Evolutionary conservation across 2,888 invertebrate genomes (phyloP), one percentile per base, ranked within the genome.

Genomic region (Drosophila neotestacea): DNA sequence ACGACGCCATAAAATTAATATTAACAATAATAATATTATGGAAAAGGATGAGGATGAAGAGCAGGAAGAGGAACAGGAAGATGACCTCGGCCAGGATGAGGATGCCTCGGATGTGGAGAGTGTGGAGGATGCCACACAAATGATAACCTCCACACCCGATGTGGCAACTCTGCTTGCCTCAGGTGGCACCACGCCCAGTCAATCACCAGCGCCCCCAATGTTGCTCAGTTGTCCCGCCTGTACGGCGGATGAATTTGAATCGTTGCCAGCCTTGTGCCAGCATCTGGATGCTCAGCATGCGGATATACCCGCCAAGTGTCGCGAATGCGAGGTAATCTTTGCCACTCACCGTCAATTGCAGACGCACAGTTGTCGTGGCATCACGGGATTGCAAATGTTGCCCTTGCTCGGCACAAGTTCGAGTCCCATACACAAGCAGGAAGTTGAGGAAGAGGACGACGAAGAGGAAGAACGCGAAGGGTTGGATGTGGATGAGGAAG

Each of bases 341-440:
- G 95, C 95, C 79, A 96, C 95, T 46, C 94, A 95, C 73, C 95
- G 95, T 66, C 94, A 95, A 5, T 94, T 96, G 70, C 95, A 95
- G 81, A 93, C 95, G 39, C 97, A 97, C 61, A 68, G 65, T 13
- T 74, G 73, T 11, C 47, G 70, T 0, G 70, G 47, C 6, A 10
- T 11, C 38, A 11, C 68, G 2, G 70, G 55, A 5, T 4, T 54
- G 48, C 61, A 30, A 11, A 4, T 78, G 51, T 68, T 78, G 11
- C 81, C 88, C 0, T 41, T 83, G 2, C 52, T 85, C 4, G 88
- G 80, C 4, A 52, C 55, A 13, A 88, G 84, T 39, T 76, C 73
- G 0, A 83, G 84, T 11, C 87, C 88, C 0, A 51, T 83, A 44
- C 88, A 77, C 61, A 59, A 70, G 13, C 66, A 56, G 6, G 67